Conservation (phyloP, 2,113 vertebrate species). For the Meriones unguiculatus region DNA sequence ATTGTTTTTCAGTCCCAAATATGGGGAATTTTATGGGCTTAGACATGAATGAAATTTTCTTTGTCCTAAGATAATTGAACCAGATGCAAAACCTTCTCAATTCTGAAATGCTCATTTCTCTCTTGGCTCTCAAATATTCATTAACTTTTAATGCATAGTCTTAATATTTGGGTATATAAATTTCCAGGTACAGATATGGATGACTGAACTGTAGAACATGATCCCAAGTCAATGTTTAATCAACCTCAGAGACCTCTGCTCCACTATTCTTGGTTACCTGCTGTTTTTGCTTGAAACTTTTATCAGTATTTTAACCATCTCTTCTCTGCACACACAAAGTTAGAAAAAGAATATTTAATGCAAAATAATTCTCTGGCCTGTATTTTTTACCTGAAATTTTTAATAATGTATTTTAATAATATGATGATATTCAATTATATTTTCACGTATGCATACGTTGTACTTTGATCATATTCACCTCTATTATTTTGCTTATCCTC, state of each 20-base stretch:
- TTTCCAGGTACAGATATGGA: conserved; percentile 7
- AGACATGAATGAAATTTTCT: conserved; percentile 17
- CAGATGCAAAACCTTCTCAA: conserved; percentile 51
- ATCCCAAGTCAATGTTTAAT: conserved; percentile 17
- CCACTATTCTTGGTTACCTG: not conserved
- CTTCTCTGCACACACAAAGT: not conserved
- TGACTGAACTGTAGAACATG: not conserved
- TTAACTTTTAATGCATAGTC: conserved; percentile 7
- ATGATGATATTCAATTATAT: not conserved
- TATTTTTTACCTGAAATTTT: not conserved
- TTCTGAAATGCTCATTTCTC: not conserved
- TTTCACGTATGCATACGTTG: not conserved
- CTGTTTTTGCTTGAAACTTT: conserved; percentile 23
- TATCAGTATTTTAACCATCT: conserved; percentile 23
- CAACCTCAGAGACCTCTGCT: not conserved
- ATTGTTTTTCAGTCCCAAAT: not conserved
- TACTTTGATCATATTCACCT: not conserved
- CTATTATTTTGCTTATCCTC: not conserved
- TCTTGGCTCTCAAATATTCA: conserved; percentile 18
- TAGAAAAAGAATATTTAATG: conserved; percentile 49
- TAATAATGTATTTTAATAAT: not conserved
- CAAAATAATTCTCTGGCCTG: not conserved
- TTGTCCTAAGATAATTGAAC: conserved; percentile 51
- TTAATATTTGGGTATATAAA: not conserved
- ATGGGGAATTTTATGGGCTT: conserved; percentile 13